Evolutionary conservation across 2,797 vertebrate genomes (phyloP), one percentile per base, ranked within the genome.

Genomic region (Schizothorax lantsangensis): DNA sequence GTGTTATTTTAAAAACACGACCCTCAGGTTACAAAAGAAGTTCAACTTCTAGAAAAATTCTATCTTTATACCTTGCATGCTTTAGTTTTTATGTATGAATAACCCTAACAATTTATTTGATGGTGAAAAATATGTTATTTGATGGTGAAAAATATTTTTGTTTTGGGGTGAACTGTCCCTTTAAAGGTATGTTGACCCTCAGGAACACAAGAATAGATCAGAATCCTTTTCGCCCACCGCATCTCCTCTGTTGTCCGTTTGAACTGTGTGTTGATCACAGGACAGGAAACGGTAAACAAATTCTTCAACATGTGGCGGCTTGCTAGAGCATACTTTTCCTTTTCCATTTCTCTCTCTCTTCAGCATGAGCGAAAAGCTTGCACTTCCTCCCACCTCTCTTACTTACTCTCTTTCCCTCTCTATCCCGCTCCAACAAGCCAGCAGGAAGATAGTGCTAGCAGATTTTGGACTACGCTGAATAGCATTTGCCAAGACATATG

Each of bases 401-500:
- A 74, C 66, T 72, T 49, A 38, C 30, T 75, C 85, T 84, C 40
- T 23, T 40, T 86, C 26, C 66, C 54, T 26, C 71, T 54, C 81
- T 69, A 68, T 88, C 87, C 88, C 81, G 85, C 69, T 90, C 89
- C 74, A 84, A 81, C 23, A 81, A 89, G 90, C 80, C 83, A 89
- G 83, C 83, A 79, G 81, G 84, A 89, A 89, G 89, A 89, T 84
- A 82, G 81, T 21, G 79, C 90, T 89, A 90, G 87, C 89, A 88
- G 91, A 91, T 90, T 91, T 93, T 94, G 93, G 93, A 93, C 38
- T 47, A 86, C 73, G 83, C 86, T 84, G 87, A 93, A 92, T 89
- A 91, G 84, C 85, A 75, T 54, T 92, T 93, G 93, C 94, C 94
- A 94, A 94, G 91, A 91, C 78, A 84, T 93, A 93, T 95, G 92